phyloP scores from a whole-genome alignment of 2,888 invertebrate species.

The Drosophila limbata region DNA sequence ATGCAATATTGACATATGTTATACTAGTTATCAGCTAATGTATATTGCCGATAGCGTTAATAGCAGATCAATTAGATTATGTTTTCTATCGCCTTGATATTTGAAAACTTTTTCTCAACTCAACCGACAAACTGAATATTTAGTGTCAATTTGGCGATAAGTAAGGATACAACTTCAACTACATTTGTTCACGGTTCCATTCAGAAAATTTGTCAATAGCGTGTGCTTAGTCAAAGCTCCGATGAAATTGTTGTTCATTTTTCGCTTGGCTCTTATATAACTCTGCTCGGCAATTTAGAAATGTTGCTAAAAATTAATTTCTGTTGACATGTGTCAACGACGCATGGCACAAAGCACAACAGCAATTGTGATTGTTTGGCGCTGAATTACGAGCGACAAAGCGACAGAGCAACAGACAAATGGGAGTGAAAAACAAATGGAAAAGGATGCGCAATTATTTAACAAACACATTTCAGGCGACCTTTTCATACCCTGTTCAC shows the following conservation, averaged over 20 bases:
- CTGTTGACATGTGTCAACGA: constrained; percentile 65
- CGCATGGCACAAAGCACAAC: constrained; percentile 44
- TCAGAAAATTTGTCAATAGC: not conserved
- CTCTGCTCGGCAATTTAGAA: constrained; percentile 22
- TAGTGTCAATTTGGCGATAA: constrained; percentile 7
- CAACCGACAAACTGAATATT: constrained; percentile 14
- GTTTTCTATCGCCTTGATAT: constrained; percentile 12
- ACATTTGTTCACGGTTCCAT: not conserved
- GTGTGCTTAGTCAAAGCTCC: not conserved
- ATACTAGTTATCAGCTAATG: constrained; percentile 43
- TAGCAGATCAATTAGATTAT: constrained; percentile 62
- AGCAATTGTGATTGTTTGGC: constrained; percentile 47
- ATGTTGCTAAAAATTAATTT: constrained; percentile 65
- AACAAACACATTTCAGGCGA: constrained; percentile 49
- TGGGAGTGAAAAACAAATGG: constrained; percentile 55
- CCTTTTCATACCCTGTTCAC: constrained; percentile 38
- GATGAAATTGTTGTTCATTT: not conserved
- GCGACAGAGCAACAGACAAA: constrained; percentile 17
- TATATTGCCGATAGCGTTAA: constrained; percentile 49
- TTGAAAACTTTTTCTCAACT: constrained; percentile 6
- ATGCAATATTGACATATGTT: constrained; percentile 33
- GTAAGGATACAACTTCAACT: not conserved
- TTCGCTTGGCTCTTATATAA: not conserved
- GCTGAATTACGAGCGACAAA: constrained; percentile 42
- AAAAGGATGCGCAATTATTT: constrained; percentile 68